These are phyloP conservation scores for Fragum sueziense DNA, from an alignment of 2,888 invertebrate genomes.

Conservation along the genomic window DNA sequence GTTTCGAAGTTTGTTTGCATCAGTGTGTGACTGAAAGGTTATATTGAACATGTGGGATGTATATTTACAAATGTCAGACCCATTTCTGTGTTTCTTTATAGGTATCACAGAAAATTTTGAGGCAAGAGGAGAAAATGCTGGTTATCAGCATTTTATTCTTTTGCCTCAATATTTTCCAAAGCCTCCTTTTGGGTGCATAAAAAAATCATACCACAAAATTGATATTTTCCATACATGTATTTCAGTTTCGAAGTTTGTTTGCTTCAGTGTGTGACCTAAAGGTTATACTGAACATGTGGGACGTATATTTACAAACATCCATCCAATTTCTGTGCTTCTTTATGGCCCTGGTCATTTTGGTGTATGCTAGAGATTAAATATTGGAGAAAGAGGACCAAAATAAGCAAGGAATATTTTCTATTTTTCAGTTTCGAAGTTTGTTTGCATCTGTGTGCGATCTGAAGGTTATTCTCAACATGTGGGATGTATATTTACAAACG, in stretches of 20 bases:
- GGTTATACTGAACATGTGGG: not conserved
- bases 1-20: slow-evolving; percentile 85
- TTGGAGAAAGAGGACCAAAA: slow-evolving; percentile 73
- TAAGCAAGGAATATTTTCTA: slow-evolving; percentile 71
- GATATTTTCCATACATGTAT: slow-evolving; percentile 52
- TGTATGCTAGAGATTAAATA: slow-evolving; percentile 88
- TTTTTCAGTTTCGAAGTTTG: slow-evolving; percentile 89
- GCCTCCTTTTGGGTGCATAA: slow-evolving; percentile 76
- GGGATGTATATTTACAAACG: slow-evolving; percentile 98
- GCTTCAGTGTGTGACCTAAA: not conserved
- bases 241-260: slow-evolving; percentile 86
- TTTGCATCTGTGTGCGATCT: slow-evolving; percentile 94
- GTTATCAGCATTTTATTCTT: too few species aligned
- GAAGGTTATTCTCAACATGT: slow-evolving; percentile 93
- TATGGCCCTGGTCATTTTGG: slow-evolving; percentile 95
- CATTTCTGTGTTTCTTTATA: slow-evolving; percentile 97
- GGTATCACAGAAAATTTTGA: slow-evolving; percentile 96
- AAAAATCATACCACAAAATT: slow-evolving; percentile 75
- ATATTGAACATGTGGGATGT: not conserved
- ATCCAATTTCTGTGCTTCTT: slow-evolving; percentile 99
- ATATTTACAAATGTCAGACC: slow-evolving; percentile 93
- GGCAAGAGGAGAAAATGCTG: slow-evolving; percentile 96
- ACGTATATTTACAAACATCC: slow-evolving; percentile 88
- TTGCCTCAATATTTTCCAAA: too few species aligned
- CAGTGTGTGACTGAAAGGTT: not conserved